Base-by-base conservation (phyloP, 2,888 invertebrate species). In the Apodemia duryi region DNA sequence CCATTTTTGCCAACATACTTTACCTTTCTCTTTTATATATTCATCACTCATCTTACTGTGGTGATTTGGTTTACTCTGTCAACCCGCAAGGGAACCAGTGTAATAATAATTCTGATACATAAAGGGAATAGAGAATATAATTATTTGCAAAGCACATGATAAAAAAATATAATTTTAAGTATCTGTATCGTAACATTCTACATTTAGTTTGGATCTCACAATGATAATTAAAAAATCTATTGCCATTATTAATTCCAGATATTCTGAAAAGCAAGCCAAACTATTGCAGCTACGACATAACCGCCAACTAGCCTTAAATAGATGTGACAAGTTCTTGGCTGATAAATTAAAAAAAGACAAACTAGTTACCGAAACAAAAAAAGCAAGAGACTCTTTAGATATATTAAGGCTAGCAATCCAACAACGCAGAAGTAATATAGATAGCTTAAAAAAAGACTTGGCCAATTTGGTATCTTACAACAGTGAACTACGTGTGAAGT, bases 241-340 rank as follows among this genome's bases (percentile, higher is more conserved):
- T 38, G n/a, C n/a, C 6, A n/a, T 28, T 35, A 4, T 21, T 35
- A 63, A 32, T 77, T 81, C 9, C 75, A 95, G 95, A 78, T 95
- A 93, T 82, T 90, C 93, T 70, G 95, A 95, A 75, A 94, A 94
- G 80, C 94, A 95, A 77, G 86, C 92, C 70, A 93, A 93, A 74
- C 81, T 95, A 67, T 83, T 93, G 72, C 87, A 93, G 70, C 75
- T 94, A 70, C 94, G 93, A 84, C 88, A 89, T 61, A 93, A 94
- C 69, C 86, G 93, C 73, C 88, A 91, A 73, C 91, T 93, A 70
- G 80, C 94, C 6, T 84, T 94, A 69, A 93, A 94, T 69, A 81
- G 92, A 75, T 94, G 94, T 72, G 89, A 91, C 66, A 85, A 84
- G 65, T 71, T 91, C 2, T 70, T 91, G 61, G 76, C 82, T 0